Evolutionary conservation across 1,140 invertebrate genomes (phyloP), one percentile per base, ranked within the genome.

Genomic region (Chlorops oryzae): DNA sequence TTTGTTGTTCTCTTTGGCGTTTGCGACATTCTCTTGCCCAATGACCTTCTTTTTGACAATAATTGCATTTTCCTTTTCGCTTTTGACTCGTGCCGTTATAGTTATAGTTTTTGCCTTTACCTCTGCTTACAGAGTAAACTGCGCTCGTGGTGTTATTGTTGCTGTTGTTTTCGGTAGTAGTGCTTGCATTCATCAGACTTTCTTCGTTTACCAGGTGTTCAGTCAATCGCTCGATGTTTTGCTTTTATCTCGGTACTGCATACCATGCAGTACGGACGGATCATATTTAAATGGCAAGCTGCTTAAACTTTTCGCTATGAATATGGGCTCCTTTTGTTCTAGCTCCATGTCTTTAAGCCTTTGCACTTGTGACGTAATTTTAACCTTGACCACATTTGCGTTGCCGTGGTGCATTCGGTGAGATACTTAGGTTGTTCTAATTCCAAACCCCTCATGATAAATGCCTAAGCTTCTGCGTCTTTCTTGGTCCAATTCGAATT

Each of bases 201-300:
- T n/a, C n/a, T n/a, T n/a, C n/a, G n/a, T 45, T 45, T 32, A 52
- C 37, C 17, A 52, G 27, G 10, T 45, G 51, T n/a, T 47, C 42
- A 12, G 51, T 52, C 17, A 52, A 18, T 18, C 37, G n/a, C 21
- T 47, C 45, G 10, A 52, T 27, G n/a, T 44, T 52, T 41, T 47
- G 32, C 7, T 52, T 38, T 21, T 15, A 15, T 7, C 32, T 22
- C 5, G 41, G 41, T 9, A 45, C 39, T 34, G 51, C 20, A 35
- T 47, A 44, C 45, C 45, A 52, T 21, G 38, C 39, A 12, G 35
- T 46, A 13, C 43, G n/a, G 7, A 52, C 47, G 28, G 47, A 28
- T 49, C 37, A 49, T 22, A 48, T 23, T 37, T 37, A n/a, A 20
- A 10, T 35, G 44, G 44, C 20, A 37, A 24, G 15, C 45, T 35